These are phyloP conservation scores for Drosophila colorata DNA, from an alignment of 2,888 invertebrate genomes.

Conservation along the genomic window DNA sequence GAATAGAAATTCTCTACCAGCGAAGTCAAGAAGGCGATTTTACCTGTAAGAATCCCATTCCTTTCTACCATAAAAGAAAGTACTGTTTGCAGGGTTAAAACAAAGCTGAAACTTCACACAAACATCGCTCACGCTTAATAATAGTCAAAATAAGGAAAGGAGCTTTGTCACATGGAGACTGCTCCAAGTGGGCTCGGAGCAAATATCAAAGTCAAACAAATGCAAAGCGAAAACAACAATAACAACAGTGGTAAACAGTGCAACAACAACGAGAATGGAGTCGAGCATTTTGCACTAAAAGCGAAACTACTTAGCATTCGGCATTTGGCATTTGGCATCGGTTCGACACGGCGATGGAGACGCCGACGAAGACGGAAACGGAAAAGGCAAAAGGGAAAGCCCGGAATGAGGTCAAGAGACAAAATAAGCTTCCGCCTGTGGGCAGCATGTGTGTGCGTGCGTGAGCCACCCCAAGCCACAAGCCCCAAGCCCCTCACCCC, in stretches of 20 bases:
- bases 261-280: conserved; percentile 28
- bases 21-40: too few species aligned
- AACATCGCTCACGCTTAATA: background rate
- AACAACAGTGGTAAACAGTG: conserved; percentile 19
- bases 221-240: conserved; percentile 35
- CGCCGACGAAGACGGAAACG: conserved; percentile 17
- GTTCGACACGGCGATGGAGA: background rate
- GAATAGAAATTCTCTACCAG: too few species aligned
- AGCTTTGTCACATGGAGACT: conserved; percentile 7
- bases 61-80: too few species aligned
- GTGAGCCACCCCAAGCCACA: background rate
- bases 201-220: conserved; percentile 63
- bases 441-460: conserved; percentile 25
- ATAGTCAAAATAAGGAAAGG: conserved; percentile 2
- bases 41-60: too few species aligned
- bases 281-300: conserved; percentile 74
- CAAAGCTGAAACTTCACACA: background rate
- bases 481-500: background rate
- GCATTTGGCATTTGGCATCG: conserved; percentile 62
- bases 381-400: conserved; percentile 28
- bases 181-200: conserved; percentile 39
- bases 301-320: conserved; percentile 79
- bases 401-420: conserved; percentile 76
- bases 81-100: too few species aligned
- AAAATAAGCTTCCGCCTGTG: conserved; percentile 71